Evolutionary conservation across 2,888 invertebrate species (phyloP), one percentile per base, ranked within the genome.

Genomic region (Chrysomela aeneicollis): DNA sequence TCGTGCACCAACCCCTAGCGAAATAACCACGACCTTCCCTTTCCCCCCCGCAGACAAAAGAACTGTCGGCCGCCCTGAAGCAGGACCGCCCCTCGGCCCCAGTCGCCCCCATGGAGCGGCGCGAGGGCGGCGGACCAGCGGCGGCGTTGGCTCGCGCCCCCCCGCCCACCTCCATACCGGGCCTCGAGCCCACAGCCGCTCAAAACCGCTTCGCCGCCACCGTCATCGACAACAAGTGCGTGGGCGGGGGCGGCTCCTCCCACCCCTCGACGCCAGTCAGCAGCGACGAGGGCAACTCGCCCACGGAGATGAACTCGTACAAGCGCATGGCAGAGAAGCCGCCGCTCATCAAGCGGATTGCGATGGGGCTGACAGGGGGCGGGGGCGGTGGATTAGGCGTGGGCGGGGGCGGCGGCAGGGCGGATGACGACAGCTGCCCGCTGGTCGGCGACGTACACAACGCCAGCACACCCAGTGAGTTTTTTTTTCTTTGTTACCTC

Each of bases 221-320:
- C n/a, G n/a, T n/a, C n/a, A n/a, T n/a, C n/a, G n/a, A n/a, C n/a
- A n/a, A n/a, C n/a, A n/a, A n/a, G n/a, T n/a, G n/a, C n/a, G n/a
- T n/a, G n/a, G n/a, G n/a, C n/a, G 35, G 22, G 17, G 52, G 21
- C 47, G 59, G 53, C 1, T 85, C 85, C 5, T 85, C 85, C 5
- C 85, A 85, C 69, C 85, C 85, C 76, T 86, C 85, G 71, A 85
- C 86, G 50, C 89, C 89, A 6, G 26, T 26, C 32, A 91, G 91
- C 82, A 93, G 93, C 73, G 93, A 94, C 82, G 94, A 94, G 84
- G 92, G 93, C 79, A 92, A 92, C 83, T 94, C 94, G 9, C 94
- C 94, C 52, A 92, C 93, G 57, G 94, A 94, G 85, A 87, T 93
- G 82, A 92, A 92, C 84, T 92, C 93, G 78, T 94, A 92, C 84